These are phyloP conservation scores for Pterophyllum scalare DNA, from an alignment of 2,113 vertebrate genomes.

Conservation along the genomic window DNA sequence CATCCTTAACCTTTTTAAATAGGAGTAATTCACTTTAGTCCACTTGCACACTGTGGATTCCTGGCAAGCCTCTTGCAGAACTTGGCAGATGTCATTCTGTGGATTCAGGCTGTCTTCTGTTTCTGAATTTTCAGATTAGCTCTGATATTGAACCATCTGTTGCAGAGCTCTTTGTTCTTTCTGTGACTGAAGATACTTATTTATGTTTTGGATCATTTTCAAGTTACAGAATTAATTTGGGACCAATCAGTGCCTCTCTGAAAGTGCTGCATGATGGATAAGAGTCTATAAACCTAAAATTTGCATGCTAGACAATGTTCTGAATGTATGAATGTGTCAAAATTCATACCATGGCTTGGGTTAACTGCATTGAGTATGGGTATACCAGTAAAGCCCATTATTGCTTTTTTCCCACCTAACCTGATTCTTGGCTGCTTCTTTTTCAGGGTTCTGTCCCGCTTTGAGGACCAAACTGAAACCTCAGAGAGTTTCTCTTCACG, in stretches of 20 bases:
- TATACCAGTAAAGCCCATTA: not conserved
- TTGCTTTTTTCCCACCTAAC: not conserved
- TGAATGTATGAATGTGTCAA: not conserved
- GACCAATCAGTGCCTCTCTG: not conserved
- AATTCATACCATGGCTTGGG: not conserved
- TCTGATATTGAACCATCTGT: not conserved
- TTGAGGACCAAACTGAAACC: conserved; percentile 81
- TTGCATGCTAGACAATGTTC: not conserved
- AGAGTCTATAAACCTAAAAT: not conserved
- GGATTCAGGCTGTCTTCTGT: not conserved
- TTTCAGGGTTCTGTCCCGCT: conserved; percentile 71
- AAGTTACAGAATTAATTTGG: not conserved
- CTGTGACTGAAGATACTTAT: not conserved
- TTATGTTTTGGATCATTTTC: no score
- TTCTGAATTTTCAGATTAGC: no score
- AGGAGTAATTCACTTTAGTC: not conserved
- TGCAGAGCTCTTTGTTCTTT: conserved; percentile 1
- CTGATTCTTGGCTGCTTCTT: not conserved
- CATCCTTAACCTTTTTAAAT: not conserved
- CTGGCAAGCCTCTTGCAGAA: not conserved
- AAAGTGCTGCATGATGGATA: not conserved
- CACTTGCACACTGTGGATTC: not conserved
- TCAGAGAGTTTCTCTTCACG: conserved; percentile 80
- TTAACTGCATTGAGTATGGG: not conserved
- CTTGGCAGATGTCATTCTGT: not conserved